phyloP scores from a whole-genome alignment of 2,113 vertebrate genomes.

The Orycteropus afer region DNA sequence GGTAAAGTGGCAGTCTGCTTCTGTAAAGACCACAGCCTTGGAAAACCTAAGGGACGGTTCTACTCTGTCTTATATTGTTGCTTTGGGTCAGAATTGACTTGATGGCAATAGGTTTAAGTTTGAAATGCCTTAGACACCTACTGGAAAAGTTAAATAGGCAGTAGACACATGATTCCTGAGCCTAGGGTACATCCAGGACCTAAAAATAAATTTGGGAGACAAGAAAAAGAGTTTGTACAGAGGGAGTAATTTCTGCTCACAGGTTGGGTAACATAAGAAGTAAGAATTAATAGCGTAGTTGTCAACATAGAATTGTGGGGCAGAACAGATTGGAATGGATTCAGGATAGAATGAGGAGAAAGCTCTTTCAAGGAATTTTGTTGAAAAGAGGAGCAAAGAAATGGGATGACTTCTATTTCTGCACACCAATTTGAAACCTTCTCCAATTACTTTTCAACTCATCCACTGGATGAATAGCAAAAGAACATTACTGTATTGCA shows the following conservation, averaged over 20 bases:
- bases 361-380: neutral
- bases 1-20: neutral
- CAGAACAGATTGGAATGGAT: neutral
- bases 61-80: neutral
- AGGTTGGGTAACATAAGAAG: neutral
- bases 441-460: conserved; percentile 22
- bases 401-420: neutral
- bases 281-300: neutral
- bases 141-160: neutral
- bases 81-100: neutral
- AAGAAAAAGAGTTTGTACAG: neutral
- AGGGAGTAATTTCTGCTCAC: neutral
- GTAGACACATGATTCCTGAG: neutral
- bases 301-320: neutral
- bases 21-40: neutral
- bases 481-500: neutral
- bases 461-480: neutral
- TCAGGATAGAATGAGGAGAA: neutral
- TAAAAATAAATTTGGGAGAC: neutral
- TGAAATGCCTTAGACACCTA: conserved; percentile 9
- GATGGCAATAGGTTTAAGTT: neutral
- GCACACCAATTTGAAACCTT: neutral
- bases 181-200: neutral
- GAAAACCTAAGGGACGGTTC: neutral
- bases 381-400: neutral